Evolutionary conservation across 1,140 invertebrate species (phyloP), one percentile per base, ranked within the genome.

Genomic region (Hylaeus volcanicus): DNA sequence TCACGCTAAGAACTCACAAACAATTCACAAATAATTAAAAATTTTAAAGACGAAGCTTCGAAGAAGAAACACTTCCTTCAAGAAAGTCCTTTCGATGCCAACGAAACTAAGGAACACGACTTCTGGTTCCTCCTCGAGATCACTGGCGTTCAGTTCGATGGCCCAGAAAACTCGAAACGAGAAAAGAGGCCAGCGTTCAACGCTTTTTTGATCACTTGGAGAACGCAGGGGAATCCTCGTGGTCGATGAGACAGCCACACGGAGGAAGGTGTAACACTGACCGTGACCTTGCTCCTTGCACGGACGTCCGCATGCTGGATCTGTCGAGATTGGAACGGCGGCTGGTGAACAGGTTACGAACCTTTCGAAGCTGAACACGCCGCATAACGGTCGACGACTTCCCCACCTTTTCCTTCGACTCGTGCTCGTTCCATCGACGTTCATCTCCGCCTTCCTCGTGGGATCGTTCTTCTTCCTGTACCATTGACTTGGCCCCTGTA

Each of bases 361-460:
- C n/a, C 58, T 81, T 61, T 74, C 72, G 60, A 26, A 26, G 26
- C 26, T 26, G 26, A 79, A 56, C 48, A 68, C 56, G 65, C 63
- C 64, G 53, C 60, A 89, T 92, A 92, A 92, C 91, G 91, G 91
- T 90, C 88, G 86, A 85, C 77, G 77, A 77, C 72, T 85, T 75
- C 74, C 86, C 86, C 88, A 84, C 86, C 82, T 77, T 26, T 85
- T 82, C 60, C 78, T 78, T 60, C 39, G 37, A 74, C 53, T 74
- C 66, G 82, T 83, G 61, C 74, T 79, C 82, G 79, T 79, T 69
- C 84, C 69, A 72, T 65, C 63, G 5, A 1, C 65, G 63, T 9
- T 15, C 45, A 56, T 65, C 60, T 70, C 26, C 43, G 45, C 43
- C 63, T 53, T 37, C 63, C 8, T 39, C 45, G n/a, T 6, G 43